Evolutionary conservation across 1,140 invertebrate genomes (phyloP).

Genomic region (Drosophila arizonae): DNA sequence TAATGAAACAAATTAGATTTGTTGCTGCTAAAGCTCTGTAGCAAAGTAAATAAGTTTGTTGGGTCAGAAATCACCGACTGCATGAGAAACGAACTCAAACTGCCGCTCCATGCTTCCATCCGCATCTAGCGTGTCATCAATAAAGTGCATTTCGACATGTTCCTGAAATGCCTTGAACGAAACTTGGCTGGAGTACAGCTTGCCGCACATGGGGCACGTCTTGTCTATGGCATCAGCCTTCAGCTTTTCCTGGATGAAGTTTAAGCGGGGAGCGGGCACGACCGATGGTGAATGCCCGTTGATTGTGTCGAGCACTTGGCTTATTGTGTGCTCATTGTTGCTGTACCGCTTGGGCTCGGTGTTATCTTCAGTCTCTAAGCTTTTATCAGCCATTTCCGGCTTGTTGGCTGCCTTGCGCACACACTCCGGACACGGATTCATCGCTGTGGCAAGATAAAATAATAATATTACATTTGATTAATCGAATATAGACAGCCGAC

Average conservation of each 20-base stretch:
- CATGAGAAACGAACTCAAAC: slow-evolving; percentile 77
- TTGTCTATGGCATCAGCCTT: slow-evolving; percentile 77
- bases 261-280: slow-evolving; percentile 38
- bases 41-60: slow-evolving; percentile 56
- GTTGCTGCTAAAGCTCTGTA: slow-evolving; percentile 44
- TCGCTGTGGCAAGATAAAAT: slow-evolving; percentile 37
- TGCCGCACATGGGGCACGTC: slow-evolving; percentile 84
- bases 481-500: not conserved
- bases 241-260: slow-evolving; percentile 67
- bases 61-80: slow-evolving; percentile 80
- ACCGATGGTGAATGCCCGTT: slow-evolving; percentile 12
- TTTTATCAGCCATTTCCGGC: slow-evolving; percentile 82
- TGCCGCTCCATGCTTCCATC: slow-evolving; percentile 67
- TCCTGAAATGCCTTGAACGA: slow-evolving; percentile 82
- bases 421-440: slow-evolving; percentile 69
- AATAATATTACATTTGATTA: not conserved
- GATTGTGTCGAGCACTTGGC: slow-evolving; percentile 17
- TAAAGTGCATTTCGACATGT: slow-evolving; percentile 84
- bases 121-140: slow-evolving; percentile 64
- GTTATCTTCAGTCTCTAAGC: slow-evolving; percentile 74
- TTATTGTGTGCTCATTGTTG: slow-evolving; percentile 21
- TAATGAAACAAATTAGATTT: slow-evolving; percentile 6
- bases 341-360: slow-evolving; percentile 46
- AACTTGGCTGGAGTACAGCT: slow-evolving; percentile 75
- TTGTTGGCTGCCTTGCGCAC: slow-evolving; percentile 65